phyloP scores from a whole-genome alignment of 2,113 vertebrate genomes.

The Atrichornis clamosus region DNA sequence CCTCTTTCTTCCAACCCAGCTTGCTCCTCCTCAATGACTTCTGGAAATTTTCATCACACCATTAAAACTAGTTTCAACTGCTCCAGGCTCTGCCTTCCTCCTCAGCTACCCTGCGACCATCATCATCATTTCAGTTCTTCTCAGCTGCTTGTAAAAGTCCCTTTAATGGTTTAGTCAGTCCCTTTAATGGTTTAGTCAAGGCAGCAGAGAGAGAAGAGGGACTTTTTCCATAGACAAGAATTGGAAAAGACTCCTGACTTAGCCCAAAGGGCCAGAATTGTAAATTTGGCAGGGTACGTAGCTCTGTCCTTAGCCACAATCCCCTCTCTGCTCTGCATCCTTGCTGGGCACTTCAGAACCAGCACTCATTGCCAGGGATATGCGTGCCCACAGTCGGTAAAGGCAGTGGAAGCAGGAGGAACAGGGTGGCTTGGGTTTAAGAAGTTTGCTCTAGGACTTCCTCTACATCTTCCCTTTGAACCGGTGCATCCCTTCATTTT shows the following conservation, averaged over 20 bases:
- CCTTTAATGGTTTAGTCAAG: neutral
- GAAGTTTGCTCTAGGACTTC: neutral
- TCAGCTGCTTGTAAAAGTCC: neutral
- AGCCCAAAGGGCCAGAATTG: neutral
- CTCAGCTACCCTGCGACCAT: neutral
- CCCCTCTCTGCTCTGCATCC: neutral
- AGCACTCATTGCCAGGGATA: neutral
- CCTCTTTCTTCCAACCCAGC: neutral
- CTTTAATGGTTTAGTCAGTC: neutral
- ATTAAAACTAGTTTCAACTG: neutral
- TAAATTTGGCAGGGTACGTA: neutral
- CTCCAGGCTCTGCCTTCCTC: neutral
- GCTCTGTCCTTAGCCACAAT: neutral
- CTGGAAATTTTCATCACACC: neutral
- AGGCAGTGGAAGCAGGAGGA: neutral
- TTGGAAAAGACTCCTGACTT: neutral
- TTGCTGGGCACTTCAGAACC: rapidly evolving
- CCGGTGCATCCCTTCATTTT: neutral
- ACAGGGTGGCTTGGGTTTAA: neutral
- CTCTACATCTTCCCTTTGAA: neutral
- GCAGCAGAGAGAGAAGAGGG: neutral
- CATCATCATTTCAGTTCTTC: neutral
- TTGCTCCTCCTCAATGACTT: neutral
- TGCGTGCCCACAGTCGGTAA: rapidly evolving
- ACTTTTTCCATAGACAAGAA: neutral